Evolutionary conservation across 2,113 vertebrate genomes (phyloP).

Genomic region (Callorhinus ursinus): DNA sequence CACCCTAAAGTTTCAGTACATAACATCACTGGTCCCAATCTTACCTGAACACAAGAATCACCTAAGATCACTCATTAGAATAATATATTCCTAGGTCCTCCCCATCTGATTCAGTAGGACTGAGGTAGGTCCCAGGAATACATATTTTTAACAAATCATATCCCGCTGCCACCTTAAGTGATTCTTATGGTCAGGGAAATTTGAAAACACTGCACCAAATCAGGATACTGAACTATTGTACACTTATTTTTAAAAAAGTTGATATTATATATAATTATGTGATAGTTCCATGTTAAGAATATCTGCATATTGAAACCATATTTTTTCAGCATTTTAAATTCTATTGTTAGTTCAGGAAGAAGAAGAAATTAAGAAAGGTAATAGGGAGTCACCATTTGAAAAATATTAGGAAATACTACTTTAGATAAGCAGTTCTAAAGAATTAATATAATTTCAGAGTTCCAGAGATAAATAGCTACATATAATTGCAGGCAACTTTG

Average conservation of each 20-base stretch:
- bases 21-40: not conserved
- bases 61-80: not conserved
- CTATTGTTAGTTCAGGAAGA: not conserved
- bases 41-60: not conserved
- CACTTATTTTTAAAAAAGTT: not conserved
- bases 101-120: not conserved
- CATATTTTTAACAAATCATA: not conserved
- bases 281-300: not conserved
- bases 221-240: not conserved
- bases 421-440: not conserved
- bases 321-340: slow-evolving; percentile 38
- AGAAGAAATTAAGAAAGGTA: slow-evolving; percentile 25
- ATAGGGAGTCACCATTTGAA: not conserved
- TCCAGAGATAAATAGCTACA: not conserved
- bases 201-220: not conserved
- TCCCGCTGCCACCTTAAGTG: not conserved
- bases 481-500: not conserved
- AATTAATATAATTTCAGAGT: not conserved
- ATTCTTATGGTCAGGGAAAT: not conserved
- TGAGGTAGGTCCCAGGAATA: not conserved
- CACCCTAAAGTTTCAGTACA: not conserved
- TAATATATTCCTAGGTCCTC: not conserved
- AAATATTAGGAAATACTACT: not conserved
- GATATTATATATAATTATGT: not conserved
- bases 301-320: not conserved